Evolutionary conservation across 2,888 invertebrate genomes (phyloP).

Genomic region (Acronicta alni): DNA sequence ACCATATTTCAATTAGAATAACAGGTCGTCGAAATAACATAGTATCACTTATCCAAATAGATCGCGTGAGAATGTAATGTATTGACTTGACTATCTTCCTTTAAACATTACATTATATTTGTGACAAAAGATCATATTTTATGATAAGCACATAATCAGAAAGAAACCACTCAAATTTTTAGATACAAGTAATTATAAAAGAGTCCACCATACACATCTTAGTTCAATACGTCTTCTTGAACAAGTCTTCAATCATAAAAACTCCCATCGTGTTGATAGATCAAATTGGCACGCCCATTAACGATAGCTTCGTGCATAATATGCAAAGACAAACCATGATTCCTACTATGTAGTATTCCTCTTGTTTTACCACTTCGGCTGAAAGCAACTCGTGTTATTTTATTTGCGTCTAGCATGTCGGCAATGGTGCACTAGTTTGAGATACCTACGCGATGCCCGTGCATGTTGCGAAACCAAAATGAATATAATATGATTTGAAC

Average conservation of each 20-base stretch:
- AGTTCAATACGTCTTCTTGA: neutral
- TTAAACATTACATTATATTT: no score
- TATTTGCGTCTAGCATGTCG: conserved; percentile 40
- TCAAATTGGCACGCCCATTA: conserved; percentile 44
- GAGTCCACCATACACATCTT: neutral
- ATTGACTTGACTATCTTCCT: no score
- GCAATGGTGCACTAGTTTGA: conserved; percentile 12
- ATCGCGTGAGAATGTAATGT: no score
- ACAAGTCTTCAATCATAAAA: conserved; percentile 1
- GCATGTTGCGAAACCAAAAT: neutral
- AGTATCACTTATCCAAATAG: no score
- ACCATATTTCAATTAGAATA: no score
- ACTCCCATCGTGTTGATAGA: conserved; percentile 19
- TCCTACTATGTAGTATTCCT: conserved; percentile 32
- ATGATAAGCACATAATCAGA: no score
- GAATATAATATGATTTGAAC: no score
- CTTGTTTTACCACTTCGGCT: conserved; percentile 39
- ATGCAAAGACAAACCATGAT: conserved; percentile 27
- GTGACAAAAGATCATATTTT: no score
- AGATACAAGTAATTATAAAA: no score
- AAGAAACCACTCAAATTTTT: no score
- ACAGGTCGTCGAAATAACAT: no score
- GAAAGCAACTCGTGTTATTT: conserved; percentile 25
- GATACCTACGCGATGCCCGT: conserved; percentile 9
- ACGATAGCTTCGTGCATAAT: conserved; percentile 26